Conservation (phyloP, 2,888 invertebrate genomes). For the Quadriops clusia region DNA sequence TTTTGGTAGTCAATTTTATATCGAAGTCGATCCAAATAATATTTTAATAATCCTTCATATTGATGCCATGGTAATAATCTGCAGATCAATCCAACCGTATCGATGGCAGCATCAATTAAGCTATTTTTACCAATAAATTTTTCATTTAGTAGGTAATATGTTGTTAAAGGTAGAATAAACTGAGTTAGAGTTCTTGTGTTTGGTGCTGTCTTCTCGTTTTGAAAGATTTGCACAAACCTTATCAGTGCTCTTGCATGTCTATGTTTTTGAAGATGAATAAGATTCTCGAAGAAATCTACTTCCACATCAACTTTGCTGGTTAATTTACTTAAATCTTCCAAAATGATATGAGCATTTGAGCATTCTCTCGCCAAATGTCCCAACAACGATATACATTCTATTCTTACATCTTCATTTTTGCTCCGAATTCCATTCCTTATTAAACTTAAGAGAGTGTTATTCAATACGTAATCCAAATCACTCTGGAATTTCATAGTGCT, state of each 20-base stretch:
- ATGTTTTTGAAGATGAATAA: slow-evolving; percentile 78
- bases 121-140: slow-evolving; percentile 65
- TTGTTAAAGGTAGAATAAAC: slow-evolving; percentile 74
- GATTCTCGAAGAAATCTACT: slow-evolving; percentile 90
- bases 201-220: slow-evolving; percentile 46
- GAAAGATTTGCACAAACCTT: slow-evolving; percentile 58
- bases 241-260: slow-evolving; percentile 72
- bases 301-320: slow-evolving; percentile 64
- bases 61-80: slow-evolving; percentile 78
- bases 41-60: slow-evolving; percentile 70
- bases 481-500: slow-evolving; percentile 40
- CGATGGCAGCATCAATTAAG: slow-evolving; percentile 74
- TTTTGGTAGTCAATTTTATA: slow-evolving; percentile 65
- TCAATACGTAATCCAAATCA: slow-evolving; percentile 56
- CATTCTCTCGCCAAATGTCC: slow-evolving; percentile 66
- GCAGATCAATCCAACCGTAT: slow-evolving; percentile 65
- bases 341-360: slow-evolving; percentile 53
- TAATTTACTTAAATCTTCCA: slow-evolving; percentile 57
- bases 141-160: slow-evolving; percentile 67
- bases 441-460: slow-evolving; percentile 59
- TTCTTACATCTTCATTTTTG: slow-evolving; percentile 57
- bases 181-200: slow-evolving; percentile 64
- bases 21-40: slow-evolving; percentile 67
- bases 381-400: slow-evolving; percentile 69
- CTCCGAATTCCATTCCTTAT: slow-evolving; percentile 61